Conservation (phyloP, 1,140 invertebrate species). For the Heliconius eleuchia region DNA sequence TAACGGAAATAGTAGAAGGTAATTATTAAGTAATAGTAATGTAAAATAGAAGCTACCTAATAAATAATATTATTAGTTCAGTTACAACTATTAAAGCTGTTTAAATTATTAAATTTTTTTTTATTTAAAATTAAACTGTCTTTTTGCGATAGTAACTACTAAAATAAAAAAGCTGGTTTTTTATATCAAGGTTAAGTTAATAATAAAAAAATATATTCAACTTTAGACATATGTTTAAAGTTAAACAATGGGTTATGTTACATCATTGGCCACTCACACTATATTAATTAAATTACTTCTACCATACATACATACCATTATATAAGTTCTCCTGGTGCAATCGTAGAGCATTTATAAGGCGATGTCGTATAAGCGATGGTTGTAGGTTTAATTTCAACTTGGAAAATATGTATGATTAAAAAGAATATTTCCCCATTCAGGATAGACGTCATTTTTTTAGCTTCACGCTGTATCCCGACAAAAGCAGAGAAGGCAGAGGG, state of each 20-base stretch:
- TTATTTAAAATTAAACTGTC: neutral
- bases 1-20: neutral
- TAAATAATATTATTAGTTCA: neutral
- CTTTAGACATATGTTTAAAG: neutral
- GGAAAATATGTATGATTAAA: neutral
- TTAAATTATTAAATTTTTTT: neutral
- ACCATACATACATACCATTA: neutral
- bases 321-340: neutral
- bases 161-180: neutral
- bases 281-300: neutral
- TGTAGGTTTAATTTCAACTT: neutral
- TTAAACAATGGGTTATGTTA: conserved; percentile 8
- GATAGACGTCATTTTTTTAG: too few species aligned
- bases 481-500: too few species aligned
- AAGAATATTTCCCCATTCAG: neutral
- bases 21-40: neutral
- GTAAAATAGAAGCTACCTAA: neutral
- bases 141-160: neutral
- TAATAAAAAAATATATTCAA: neutral
- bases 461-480: too few species aligned
- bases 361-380: neutral
- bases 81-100: neutral
- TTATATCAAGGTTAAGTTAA: neutral
- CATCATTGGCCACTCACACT: neutral
- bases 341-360: neutral